Evolutionary conservation across 2,797 vertebrate genomes (phyloP), one percentile per base, ranked within the genome.

Genomic region (Parauchenoglanis ngamensis): DNA sequence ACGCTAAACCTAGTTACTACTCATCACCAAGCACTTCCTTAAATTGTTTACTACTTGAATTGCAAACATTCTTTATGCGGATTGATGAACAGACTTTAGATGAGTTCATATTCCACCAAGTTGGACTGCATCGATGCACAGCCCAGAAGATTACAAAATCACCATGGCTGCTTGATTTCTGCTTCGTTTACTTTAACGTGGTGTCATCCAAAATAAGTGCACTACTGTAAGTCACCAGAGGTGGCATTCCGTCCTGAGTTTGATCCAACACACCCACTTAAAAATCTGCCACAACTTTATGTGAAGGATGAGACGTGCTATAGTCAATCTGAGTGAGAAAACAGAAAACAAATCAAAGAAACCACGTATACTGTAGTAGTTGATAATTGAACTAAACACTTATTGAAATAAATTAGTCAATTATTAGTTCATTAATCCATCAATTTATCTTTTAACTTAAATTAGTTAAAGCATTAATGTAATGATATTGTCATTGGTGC

Each of bases 141-240:
- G 49, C 17, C 28, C 10, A 23, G 19, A 81, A 78, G 31, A 67
- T 70, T 7, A 25, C n/a, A 21, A 49, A 85, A 28, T 65, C 28
- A 85, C 59, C 78, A 82, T 73, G 79, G 78, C 78, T 85, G 59
- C 75, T 63, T 67, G 75, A 68, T 52, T 87, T 82, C 67, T 75
- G 78, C 86, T 40, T 75, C 79, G 52, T 72, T 61, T 76, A 83
- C 59, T 87, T 80, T 11, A 76, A 75, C n/a, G 86, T 87, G 70
- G 73, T 84, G 59, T 75, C 84, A 79, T 87, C 57, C 80, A 68
- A 87, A 87, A 84, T 84, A 87, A 78, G 72, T 87, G 86, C 81
- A 84, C 10, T 87, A 87, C 86, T 79, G 63, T 44, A 79, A 67
- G 61, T 84, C 73, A 70, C 86, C 86, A 87, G 86, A 84, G 73